Percentiles rank a stretch among this genome's conserved stretches.
Evolutionary conservation across 2,113 vertebrate genomes (phyloP).

Genomic region (Megaceryle torquata): DNA sequence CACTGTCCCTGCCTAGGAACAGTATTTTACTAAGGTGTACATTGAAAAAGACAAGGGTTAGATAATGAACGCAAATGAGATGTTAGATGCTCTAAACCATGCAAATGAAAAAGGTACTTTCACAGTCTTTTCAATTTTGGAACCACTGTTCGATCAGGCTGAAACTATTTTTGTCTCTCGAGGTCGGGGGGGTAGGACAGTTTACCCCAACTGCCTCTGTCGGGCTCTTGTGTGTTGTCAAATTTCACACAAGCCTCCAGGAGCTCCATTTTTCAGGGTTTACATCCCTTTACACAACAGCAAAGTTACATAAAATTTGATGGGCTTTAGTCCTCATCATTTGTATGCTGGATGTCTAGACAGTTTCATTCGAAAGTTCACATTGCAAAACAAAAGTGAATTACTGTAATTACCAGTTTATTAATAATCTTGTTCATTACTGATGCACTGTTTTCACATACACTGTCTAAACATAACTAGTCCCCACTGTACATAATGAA

Average conservation of each 20-base stretch:
- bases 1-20: background rate
- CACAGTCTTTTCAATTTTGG: background rate
- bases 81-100: slow-evolving; percentile 50
- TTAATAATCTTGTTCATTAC: slow-evolving; percentile 28
- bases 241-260: background rate
- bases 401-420: slow-evolving; percentile 35
- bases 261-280: slow-evolving; percentile 57
- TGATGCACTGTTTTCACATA: background rate
- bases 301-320: background rate
- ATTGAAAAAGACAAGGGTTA: background rate
- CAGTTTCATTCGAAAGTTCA: background rate
- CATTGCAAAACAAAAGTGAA: background rate
- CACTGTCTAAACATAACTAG: background rate
- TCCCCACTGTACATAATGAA: slow-evolving; percentile 7
- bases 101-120: slow-evolving; percentile 19
- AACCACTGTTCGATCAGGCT: background rate
- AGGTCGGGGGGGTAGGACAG: background rate
- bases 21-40: background rate
- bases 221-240: background rate
- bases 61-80: background rate
- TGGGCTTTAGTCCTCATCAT: background rate
- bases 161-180: background rate
- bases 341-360: background rate
- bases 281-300: slow-evolving; percentile 55
- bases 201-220: background rate